phyloP scores from a whole-genome alignment of 2,113 vertebrate genomes.

The Neotoma lepida region DNA sequence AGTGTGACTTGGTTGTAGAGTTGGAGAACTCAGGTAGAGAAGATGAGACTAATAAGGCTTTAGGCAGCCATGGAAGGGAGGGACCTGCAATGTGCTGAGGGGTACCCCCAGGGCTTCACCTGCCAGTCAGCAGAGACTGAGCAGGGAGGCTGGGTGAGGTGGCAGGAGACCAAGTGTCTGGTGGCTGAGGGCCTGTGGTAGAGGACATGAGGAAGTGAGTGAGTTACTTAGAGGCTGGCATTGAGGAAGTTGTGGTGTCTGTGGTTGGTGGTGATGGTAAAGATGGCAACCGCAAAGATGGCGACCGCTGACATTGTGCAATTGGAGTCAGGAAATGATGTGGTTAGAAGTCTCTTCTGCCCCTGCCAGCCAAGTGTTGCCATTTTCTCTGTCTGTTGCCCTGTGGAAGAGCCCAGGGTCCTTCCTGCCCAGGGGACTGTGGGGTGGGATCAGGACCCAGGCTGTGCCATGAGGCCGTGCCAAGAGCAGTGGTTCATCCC shows the following conservation, averaged over 20 bases:
- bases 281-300: not conserved
- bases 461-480: not conserved
- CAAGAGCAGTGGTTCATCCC: not conserved
- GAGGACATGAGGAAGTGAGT: not conserved
- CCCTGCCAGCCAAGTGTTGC: not conserved
- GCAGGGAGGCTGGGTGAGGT: not conserved
- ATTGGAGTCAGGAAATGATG: not conserved
- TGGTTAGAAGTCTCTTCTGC: not conserved
- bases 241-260: conserved; percentile 9
- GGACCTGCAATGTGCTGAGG: no score
- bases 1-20: not conserved
- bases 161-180: not conserved
- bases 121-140: not conserved
- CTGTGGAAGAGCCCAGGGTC: no score
- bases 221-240: not conserved
- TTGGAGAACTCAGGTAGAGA: not conserved
- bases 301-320: not conserved
- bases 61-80: not conserved
- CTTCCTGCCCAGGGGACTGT: not conserved
- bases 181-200: not conserved
- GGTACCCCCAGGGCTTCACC: no score
- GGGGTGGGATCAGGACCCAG: no score
- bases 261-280: not conserved
- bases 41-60: not conserved
- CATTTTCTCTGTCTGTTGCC: not conserved